A percentile compares a stretch with the other conserved stretches of the same genome.
phyloP scores from a whole-genome alignment of 2,888 invertebrate species.

The Volucella zonaria region DNA sequence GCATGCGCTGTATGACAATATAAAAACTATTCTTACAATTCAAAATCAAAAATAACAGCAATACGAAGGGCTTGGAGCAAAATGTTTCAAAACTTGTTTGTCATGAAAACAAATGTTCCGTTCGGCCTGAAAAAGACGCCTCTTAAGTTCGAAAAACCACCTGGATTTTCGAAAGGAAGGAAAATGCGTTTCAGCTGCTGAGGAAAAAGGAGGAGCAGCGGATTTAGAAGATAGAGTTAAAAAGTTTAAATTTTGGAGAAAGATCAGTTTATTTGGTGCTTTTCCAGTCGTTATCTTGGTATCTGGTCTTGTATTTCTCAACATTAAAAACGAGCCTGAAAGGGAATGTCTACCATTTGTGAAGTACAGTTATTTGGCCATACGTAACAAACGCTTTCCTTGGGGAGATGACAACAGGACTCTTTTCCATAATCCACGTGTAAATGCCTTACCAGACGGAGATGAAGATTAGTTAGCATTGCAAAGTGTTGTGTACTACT shows the following conservation, averaged over 20 bases:
- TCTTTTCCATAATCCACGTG: constrained; percentile 73
- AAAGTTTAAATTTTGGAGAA: constrained; percentile 41
- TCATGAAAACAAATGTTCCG: constrained; percentile 20
- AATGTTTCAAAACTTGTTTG: constrained; percentile 43
- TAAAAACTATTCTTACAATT: not conserved
- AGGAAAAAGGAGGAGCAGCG: constrained; percentile 2
- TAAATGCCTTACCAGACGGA: constrained; percentile 76
- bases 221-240: not conserved
- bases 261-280: constrained; percentile 28
- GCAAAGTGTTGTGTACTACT: too few relatives aligned
- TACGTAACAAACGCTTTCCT: constrained; percentile 73
- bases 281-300: constrained; percentile 28
- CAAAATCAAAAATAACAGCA: not conserved
- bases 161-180: too few relatives aligned
- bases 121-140: not conserved
- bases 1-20: too few relatives aligned
- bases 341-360: constrained; percentile 73
- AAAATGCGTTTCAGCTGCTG: not conserved
- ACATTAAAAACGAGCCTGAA: not conserved
- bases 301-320: not conserved
- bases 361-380: constrained; percentile 71
- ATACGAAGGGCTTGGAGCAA: constrained; percentile 14
- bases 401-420: constrained; percentile 74
- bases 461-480: constrained; percentile 75
- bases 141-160: not conserved